Base-by-base conservation (phyloP, 1,140 invertebrate genomes). In the Penaeus japonicus region DNA sequence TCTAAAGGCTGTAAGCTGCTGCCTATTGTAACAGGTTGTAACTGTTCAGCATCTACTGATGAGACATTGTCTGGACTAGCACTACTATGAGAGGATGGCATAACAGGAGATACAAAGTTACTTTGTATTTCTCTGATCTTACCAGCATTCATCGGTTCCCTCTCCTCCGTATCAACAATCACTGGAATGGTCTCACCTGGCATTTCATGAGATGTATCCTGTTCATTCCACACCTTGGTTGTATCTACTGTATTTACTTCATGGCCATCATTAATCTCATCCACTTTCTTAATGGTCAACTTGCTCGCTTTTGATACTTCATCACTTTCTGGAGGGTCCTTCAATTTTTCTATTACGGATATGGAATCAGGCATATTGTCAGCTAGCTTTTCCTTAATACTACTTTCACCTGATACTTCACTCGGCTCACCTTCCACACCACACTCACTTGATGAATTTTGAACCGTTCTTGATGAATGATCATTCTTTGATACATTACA, bases 21-120 rank as follows among this genome's bases (percentile, higher is more conserved):
- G 15, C 87, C 87, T 27, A 88, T 88, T 22, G 87, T 88, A 22
- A 88, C 87, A 30, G 87, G 87, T 57, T 84, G 80, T n/a, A 88
- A 73, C 39, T 80, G 87, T 35, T 88, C 87, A n/a, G 85, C 39
- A 30, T 54, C 77, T 35, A 87, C 24, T 62, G 70, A 62, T 78
- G 84, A 75, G 73, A 85, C 55, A 20, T 32, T 59, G 24, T 79
- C 47, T 7, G 30, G 39, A 2, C 54, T 57, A 47, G 70, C 47
- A 47, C 47, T 47, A 47, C 47, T 47, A 15, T 47, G 47, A 47
- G 47, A 47, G 47, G 47, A 47, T 47, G 47, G 47, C 15, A 47
- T 47, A 12, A 47, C 47, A 47, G 47, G 47, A 47, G 47, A 47
- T 47, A 47, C 47, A 47, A 47, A 47, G 47, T 47, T 47, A 47